These are phyloP conservation scores for Mesorhabditis belari DNA, from an alignment of 2,888 invertebrate species.

Conservation along the genomic window DNA sequence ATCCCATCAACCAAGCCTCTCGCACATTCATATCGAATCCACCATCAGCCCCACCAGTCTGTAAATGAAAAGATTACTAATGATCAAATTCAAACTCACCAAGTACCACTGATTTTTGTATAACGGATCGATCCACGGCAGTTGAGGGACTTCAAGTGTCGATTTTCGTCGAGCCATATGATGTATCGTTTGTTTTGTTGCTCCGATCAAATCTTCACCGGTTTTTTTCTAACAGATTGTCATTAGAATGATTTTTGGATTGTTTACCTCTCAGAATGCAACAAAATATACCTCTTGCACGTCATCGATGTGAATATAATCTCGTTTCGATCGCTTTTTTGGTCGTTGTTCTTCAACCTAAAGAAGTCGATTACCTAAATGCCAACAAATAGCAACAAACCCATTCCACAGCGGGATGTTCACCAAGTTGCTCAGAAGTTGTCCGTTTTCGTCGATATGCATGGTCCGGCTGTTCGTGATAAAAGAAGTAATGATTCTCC, in stretches of 20 bases:
- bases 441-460: constrained; percentile 36
- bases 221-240: not conserved
- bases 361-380: constrained; percentile 7
- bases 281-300: not conserved
- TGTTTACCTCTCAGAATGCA: not conserved
- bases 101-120: constrained; percentile 54
- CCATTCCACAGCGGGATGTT: constrained; percentile 40
- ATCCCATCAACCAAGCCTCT: constrained; percentile 90
- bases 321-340: constrained; percentile 39
- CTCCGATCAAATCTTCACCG: too few species aligned
- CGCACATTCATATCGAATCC: constrained; percentile 92
- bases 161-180: constrained; percentile 6
- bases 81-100: constrained; percentile 25
- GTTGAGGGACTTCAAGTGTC: constrained; percentile 25
- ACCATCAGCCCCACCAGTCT: constrained; percentile 89
- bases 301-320: constrained; percentile 32
- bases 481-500: constrained; percentile 48
- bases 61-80: constrained; percentile 39
- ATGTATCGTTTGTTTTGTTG: not conserved
- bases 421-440: constrained; percentile 19
- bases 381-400: constrained; percentile 5
- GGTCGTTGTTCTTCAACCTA: constrained; percentile 32
- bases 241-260: not conserved
- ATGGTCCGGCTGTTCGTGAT: constrained; percentile 26
- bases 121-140: constrained; percentile 52